Evolutionary conservation across 2,113 vertebrate genomes (phyloP).

Genomic region (Seriola quinqueradiata): DNA sequence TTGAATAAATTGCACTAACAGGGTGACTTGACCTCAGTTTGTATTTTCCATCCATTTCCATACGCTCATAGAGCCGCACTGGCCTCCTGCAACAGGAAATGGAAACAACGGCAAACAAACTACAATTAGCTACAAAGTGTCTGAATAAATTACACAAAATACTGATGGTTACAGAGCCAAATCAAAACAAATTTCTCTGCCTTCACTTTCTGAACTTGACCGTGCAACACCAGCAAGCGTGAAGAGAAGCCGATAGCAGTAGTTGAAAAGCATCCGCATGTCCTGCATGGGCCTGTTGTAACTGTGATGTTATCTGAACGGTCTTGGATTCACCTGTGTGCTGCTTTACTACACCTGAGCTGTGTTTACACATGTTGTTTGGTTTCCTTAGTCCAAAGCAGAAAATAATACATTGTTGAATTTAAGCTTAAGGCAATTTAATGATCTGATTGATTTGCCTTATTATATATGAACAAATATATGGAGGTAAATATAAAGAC

Average conservation of each 20-base stretch:
- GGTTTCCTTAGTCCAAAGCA: neutral
- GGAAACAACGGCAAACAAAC: neutral
- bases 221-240: neutral
- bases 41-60: constrained; percentile 11
- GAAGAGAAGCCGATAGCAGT: neutral
- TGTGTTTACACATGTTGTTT: neutral
- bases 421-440: neutral
- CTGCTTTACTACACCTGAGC: neutral
- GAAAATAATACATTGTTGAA: neutral
- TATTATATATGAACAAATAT: neutral
- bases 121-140: neutral
- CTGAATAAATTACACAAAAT: neutral
- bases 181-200: neutral
- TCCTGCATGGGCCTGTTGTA: neutral
- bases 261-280: neutral
- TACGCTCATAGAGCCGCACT: neutral
- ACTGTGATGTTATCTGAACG: neutral
- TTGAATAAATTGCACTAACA: neutral
- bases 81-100: neutral
- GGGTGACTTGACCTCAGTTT: neutral
- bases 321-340: neutral
- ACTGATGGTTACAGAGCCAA: neutral
- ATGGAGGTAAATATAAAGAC: neutral
- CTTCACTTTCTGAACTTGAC: neutral
- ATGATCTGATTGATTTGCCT: neutral